Evolutionary conservation across 2,113 vertebrate species (phyloP).

Genomic region (Cygnus buccinator): DNA sequence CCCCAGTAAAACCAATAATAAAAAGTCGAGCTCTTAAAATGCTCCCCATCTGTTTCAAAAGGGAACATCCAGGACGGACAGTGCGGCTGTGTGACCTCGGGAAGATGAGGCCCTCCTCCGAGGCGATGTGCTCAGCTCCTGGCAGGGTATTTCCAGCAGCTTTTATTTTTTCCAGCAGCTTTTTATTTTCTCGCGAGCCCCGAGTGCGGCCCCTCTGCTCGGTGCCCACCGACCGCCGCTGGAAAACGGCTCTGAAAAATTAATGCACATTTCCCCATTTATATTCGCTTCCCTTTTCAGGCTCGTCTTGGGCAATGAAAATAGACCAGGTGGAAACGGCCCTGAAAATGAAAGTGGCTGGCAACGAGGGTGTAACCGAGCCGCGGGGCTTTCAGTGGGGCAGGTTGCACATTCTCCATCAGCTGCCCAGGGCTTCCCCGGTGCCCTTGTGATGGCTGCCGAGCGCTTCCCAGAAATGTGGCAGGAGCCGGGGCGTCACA

Average conservation of each 20-base stretch:
- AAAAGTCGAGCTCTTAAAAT: background rate
- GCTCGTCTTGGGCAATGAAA: background rate
- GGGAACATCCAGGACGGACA: accelerated
- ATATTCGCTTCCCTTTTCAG: background rate
- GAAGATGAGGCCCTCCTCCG: too few species aligned
- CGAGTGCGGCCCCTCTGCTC: accelerated
- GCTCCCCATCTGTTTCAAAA: background rate
- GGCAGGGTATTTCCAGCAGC: background rate
- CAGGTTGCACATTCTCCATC: accelerated
- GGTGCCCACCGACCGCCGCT: accelerated
- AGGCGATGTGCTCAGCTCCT: background rate
- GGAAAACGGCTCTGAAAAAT: background rate
- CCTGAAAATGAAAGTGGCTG: background rate
- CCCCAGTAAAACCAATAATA: background rate
- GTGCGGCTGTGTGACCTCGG: background rate
- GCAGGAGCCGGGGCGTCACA: accelerated
- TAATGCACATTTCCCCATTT: background rate
- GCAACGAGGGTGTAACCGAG: accelerated
- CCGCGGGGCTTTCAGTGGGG: accelerated
- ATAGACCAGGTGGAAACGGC: background rate
- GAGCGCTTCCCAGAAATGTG: accelerated
- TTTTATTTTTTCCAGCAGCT: too few species aligned
- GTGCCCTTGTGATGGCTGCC: background rate
- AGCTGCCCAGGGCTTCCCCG: background rate
- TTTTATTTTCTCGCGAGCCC: accelerated